Evolutionary conservation across 30 jellyfish, hydroid and myxozoan species (phyloP).

Genomic region (Aurelia sp.): DNA sequence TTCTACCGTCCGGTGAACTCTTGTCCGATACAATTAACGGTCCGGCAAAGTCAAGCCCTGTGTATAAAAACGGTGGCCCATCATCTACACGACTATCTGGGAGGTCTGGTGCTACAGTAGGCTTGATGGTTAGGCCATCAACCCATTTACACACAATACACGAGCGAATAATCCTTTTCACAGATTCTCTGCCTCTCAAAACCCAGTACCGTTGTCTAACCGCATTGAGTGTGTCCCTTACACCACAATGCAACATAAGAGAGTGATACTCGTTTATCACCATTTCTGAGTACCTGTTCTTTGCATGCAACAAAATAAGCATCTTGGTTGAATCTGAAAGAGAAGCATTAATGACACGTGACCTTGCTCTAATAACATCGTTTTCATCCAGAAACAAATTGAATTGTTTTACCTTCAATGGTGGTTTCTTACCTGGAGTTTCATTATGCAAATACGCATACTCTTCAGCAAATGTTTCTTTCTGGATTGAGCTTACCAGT

Average conservation of each 20-base stretch:
- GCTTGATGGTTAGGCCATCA: constrained; percentile 17
- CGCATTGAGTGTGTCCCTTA: constrained; percentile 19
- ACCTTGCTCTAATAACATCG: constrained; percentile 1
- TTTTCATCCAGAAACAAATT: constrained; percentile 27
- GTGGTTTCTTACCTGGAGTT: constrained; percentile 17
- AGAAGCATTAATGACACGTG: constrained; percentile 15
- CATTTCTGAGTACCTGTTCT: constrained; percentile 17
- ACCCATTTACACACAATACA: constrained; percentile 37
- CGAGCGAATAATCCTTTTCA: constrained; percentile 1
- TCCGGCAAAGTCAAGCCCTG: constrained; percentile 60
- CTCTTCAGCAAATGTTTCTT: constrained; percentile 35
- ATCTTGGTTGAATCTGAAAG: constrained; percentile 1
- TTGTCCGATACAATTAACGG: constrained; percentile 32
- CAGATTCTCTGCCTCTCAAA: constrained; percentile 12
- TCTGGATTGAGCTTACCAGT: constrained; percentile 20
- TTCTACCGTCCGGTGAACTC: no score
- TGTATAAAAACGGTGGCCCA: constrained; percentile 24
- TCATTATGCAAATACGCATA: background rate
- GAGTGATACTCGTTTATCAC: constrained; percentile 2
- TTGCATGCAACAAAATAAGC: constrained; percentile 18
- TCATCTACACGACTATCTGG: constrained; percentile 22
- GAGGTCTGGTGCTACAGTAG: constrained; percentile 6
- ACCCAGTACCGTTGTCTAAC: constrained; percentile 33
- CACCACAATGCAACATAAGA: constrained; percentile 16
- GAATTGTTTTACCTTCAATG: constrained; percentile 31